Base-by-base conservation (phyloP, 2,888 invertebrate species). In the Macaria liturata region DNA sequence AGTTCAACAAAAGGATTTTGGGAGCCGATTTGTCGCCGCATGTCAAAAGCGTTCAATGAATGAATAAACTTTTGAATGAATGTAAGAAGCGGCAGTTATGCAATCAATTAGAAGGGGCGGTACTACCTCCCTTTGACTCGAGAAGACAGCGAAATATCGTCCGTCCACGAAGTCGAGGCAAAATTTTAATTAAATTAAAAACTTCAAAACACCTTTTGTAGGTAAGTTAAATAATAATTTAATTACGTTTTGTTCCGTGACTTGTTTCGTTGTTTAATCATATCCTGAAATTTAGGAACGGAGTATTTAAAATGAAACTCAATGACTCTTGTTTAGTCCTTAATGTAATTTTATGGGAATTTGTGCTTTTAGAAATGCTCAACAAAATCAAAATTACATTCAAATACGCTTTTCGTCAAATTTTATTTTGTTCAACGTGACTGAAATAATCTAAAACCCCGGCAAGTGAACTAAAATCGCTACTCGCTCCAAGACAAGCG, bases 81-180 rank as follows among this genome's bases (percentile, higher is more conserved):
- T 50, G 49, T 46, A 54, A 54, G 43, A 72, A 75, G 77, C 80
- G 80, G 81, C 81, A 81, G 85, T 90, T 86, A 87, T 83, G 88
- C 89, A 90, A 90, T 88, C 86, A 84, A 86, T 88, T 88, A 88
- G 80, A 80, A 82, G 62, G 80, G 90, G 89, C 84, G 89, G 83
- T 76, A 70, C 61, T 65, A 62, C 62, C 54, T 42, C 60, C 66
- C 65, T 74, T 80, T 80, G 76, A 76, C 66, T 57, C 55, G 65
- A 78, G 68, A 71, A 59, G 61, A 51, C 44, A 37, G 9, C 45
- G 30, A 45, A 9, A 45, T 39, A 5, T 43, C 30, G 45, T 56
- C 37, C 52, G 78, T 68, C 80, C 75, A 82, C 63, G 64, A 79
- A 75, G 57, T 59, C 49, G 3, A 34, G 40, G 52, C 5, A 51